Evolutionary conservation across 2,797 vertebrate genomes (phyloP).

Genomic region (Sebastes baramenuke): DNA sequence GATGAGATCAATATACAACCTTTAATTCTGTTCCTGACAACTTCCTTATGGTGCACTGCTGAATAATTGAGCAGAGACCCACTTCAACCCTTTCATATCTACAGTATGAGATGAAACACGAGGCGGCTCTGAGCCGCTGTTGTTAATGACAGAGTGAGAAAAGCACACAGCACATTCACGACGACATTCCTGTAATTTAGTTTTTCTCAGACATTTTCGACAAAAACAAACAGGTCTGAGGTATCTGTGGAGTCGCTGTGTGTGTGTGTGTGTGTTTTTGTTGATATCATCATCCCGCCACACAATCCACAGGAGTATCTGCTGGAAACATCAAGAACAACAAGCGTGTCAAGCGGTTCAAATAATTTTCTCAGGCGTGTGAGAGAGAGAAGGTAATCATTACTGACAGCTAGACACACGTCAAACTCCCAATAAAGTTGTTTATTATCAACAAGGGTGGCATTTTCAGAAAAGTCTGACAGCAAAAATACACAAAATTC

Average conservation of each 20-base stretch:
- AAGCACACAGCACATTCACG: constrained; percentile 10
- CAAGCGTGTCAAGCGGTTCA: neutral
- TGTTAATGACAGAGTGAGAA: constrained; percentile 33
- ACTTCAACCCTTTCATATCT: constrained; percentile 13
- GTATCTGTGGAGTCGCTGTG: neutral
- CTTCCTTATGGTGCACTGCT: constrained; percentile 27
- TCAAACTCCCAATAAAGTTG: neutral
- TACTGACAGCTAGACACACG: neutral
- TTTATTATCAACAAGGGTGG: constrained; percentile 15
- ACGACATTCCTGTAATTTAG: constrained; percentile 15
- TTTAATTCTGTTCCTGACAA: constrained; percentile 15
- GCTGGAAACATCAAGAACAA: neutral
- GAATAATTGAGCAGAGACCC: constrained; percentile 45
- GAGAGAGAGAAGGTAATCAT: constrained; percentile 1
- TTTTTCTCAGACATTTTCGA: neutral
- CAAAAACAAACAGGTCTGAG: constrained; percentile 22
- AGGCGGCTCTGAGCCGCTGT: neutral
- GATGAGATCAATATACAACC: constrained; percentile 6
- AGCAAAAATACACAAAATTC: neutral
- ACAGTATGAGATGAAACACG: constrained; percentile 30
- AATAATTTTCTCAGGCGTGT: neutral
- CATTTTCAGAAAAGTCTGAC: constrained; percentile 18
- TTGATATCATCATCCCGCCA: neutral
- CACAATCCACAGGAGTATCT: neutral
- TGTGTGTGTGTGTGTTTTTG: constrained; percentile 1